These are phyloP conservation scores for Sycophila sp. DNA, from an alignment of 1,140 invertebrate species.

Conservation along the genomic window DNA sequence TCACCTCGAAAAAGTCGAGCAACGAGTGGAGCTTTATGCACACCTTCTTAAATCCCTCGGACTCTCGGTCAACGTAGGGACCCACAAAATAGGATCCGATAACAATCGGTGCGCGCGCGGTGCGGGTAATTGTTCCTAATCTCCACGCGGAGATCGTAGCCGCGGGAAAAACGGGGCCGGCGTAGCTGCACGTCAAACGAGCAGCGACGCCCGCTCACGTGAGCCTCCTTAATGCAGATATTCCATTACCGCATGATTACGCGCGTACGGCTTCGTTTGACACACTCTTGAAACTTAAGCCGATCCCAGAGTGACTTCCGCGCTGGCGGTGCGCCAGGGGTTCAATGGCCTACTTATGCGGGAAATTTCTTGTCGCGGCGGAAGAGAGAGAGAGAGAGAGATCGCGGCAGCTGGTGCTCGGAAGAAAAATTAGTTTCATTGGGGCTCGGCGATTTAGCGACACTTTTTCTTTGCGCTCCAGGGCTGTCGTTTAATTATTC, in stretches of 20 bases:
- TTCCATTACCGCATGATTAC: slow-evolving; percentile 23
- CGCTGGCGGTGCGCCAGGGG: slow-evolving; percentile 24
- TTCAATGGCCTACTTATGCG: slow-evolving; percentile 44
- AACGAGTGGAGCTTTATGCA: no score
- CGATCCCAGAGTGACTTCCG: slow-evolving; percentile 51
- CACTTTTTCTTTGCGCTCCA: no score
- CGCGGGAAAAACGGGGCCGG: background rate
- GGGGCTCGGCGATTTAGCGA: no score
- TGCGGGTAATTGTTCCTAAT: slow-evolving; percentile 29
- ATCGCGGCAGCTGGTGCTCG: background rate
- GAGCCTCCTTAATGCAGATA: slow-evolving; percentile 12
- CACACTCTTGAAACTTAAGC: slow-evolving; percentile 56
- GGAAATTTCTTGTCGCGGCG: background rate
- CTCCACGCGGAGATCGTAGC: background rate
- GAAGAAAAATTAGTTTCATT: background rate
- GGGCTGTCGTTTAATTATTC: no score
- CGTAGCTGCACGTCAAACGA: background rate
- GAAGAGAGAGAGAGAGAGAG: no score
- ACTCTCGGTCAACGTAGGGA: background rate
- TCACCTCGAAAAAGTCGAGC: no score
- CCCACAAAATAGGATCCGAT: slow-evolving; percentile 16
- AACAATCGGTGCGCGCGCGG: slow-evolving; percentile 2
- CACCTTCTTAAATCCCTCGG: slow-evolving; percentile 13
- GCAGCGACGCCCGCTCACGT: background rate
- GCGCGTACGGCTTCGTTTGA: slow-evolving; percentile 53